phyloP scores from a whole-genome alignment of 2,888 invertebrate genomes.

The Drosophila falleni region DNA sequence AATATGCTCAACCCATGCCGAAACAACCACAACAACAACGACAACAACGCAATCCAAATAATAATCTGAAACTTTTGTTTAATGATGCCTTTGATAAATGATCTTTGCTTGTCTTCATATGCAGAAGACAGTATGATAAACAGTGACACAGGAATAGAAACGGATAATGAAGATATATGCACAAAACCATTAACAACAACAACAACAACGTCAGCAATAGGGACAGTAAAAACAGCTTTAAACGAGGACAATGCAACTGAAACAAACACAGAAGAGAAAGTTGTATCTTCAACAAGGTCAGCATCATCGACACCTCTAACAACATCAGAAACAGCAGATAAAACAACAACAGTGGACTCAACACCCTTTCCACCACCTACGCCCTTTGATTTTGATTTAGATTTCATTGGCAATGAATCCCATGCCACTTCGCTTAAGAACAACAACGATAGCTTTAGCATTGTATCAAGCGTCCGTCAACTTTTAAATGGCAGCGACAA shows the following conservation, averaged over 20 bases:
- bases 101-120: constrained; percentile 41
- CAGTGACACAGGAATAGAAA: constrained; percentile 21
- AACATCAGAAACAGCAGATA: not conserved
- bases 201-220: not conserved
- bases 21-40: constrained; percentile 23
- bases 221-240: not conserved
- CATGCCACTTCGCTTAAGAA: constrained; percentile 20
- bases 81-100: constrained; percentile 47
- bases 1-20: constrained; percentile 61
- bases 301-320: constrained; percentile 3
- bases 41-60: constrained; percentile 19
- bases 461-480: constrained; percentile 17
- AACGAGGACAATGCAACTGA: not conserved
- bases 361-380: constrained; percentile 59
- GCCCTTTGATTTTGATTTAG: constrained; percentile 61
- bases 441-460: constrained; percentile 29
- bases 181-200: constrained; percentile 2
- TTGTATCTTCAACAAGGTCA: constrained; percentile 1
- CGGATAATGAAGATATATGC: constrained; percentile 11
- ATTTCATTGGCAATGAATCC: constrained; percentile 44
- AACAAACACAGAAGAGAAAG: constrained; percentile 7
- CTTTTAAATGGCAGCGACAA: constrained; percentile 63
- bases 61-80: constrained; percentile 33
- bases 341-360: constrained; percentile 22
- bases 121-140: constrained; percentile 29